Evolutionary conservation across 1,140 invertebrate species (phyloP), one percentile per base, ranked within the genome.

Genomic region (Scaptomyza pallida): DNA sequence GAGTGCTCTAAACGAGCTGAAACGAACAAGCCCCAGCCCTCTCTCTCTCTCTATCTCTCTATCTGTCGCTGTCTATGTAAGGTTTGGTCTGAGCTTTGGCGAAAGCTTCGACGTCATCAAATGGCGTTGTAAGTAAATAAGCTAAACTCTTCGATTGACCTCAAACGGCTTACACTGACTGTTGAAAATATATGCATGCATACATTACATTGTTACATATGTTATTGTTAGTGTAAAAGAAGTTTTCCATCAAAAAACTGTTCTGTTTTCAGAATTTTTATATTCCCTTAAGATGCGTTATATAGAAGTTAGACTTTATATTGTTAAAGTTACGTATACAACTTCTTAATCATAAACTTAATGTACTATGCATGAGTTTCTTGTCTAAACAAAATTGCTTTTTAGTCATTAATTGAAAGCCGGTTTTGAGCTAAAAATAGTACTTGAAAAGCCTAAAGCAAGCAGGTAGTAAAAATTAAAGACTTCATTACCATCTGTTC

Each of bases 71-170:
- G n/a, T n/a, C 35, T 23, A 2, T n/a, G 2, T 15, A n/a, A 21
- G n/a, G 10, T 30, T 19, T 15, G 19, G 19, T 41, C 15, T 44
- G 41, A 30, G 55, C 55, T 57, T 43, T 33, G 13, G 15, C 19
- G 15, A 57, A 57, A 44, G 41, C 55, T 44, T 57, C 15, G 41
- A 44, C 16, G 15, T 57, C 21, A 19, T 57, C 23, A 44, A 30
- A 30, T 57, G 41, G 23, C 41, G 41, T 30, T 57, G 21, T 44
- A 57, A 57, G 41, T 43, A 33, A 57, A 44, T 23, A 57, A 44
- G 15, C 26, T 17, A 44, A 44, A 40, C 41, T 44, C 54, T 56
- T 40, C 43, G 5, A 26, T 56, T 43, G 54, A 56, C 40, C 37
- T 13, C 21, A 41, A 26, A 16, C 16, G n/a, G 5, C 8, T 5